These are phyloP conservation scores for Loris lydekkerianus DNA, from an alignment of 2,797 vertebrate genomes.

Conservation along the genomic window DNA sequence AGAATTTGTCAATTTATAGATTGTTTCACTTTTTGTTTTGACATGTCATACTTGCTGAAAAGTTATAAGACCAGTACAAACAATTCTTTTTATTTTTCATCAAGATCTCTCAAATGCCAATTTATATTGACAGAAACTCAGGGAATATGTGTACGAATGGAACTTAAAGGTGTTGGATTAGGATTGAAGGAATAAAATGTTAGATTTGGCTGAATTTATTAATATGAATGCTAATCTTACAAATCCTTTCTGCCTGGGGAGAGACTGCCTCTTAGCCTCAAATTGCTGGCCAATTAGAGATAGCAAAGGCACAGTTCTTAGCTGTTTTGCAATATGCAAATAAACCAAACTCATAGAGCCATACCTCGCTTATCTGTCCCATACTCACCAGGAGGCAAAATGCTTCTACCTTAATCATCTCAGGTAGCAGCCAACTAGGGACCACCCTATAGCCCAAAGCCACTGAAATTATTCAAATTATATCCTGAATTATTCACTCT, in stretches of 20 bases:
- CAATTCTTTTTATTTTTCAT: slow-evolving; percentile 3
- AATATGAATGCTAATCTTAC: background rate
- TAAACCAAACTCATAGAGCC: background rate
- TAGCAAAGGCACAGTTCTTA: background rate
- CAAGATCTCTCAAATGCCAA: background rate
- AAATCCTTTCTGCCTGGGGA: background rate
- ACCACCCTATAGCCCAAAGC: background rate
- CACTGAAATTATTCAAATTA: background rate
- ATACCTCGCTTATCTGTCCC: background rate
- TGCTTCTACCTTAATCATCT: background rate
- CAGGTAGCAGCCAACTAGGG: background rate
- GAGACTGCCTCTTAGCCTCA: no score
- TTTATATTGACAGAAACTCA: slow-evolving; percentile 12
- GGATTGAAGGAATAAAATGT: background rate
- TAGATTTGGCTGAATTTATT: background rate
- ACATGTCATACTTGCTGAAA: slow-evolving; percentile 3
- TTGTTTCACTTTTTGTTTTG: slow-evolving; percentile 38
- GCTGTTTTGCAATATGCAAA: background rate
- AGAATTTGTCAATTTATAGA: background rate
- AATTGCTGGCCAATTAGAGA: background rate
- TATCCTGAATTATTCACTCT: background rate
- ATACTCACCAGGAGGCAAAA: background rate
- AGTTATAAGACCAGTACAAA: background rate
- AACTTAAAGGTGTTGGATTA: background rate
- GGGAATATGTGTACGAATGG: background rate